phyloP scores from a whole-genome alignment of 1,140 invertebrate genomes.

The Pseudomyrmex sp. region DNA sequence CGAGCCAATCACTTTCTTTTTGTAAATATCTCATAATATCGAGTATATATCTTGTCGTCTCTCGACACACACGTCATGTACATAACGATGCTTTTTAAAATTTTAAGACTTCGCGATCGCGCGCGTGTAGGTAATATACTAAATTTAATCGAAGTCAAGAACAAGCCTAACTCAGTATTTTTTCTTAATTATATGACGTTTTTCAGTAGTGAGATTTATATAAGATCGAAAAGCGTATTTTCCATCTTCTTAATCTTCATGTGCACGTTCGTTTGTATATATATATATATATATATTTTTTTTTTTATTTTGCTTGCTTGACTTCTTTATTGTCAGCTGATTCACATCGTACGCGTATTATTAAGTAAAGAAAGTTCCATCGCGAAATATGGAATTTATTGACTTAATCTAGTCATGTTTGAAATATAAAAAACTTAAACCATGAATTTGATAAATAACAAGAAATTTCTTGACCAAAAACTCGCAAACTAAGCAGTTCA shows the following conservation, averaged over 20 bases:
- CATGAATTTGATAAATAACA: constrained; percentile 27
- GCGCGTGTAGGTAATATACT: constrained; percentile 34
- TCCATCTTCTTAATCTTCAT: constrained; percentile 13
- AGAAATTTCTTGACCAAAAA: not conserved
- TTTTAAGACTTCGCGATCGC: constrained; percentile 40
- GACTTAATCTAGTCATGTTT: constrained; percentile 53
- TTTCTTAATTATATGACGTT: not conserved
- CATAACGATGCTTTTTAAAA: constrained; percentile 65
- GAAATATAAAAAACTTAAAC: constrained; percentile 3
- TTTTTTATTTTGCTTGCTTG: constrained; percentile 15
- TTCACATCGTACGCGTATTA: not conserved
- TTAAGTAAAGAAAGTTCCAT: constrained; percentile 19
- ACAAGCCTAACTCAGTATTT: constrained; percentile 32
- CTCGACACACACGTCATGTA: constrained; percentile 57
- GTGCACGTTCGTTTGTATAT: not conserved
- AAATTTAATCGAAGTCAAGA: not conserved
- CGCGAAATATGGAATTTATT: not conserved
- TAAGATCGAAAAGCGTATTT: not conserved
- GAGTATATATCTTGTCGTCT: constrained; percentile 12
- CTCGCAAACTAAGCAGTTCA: not conserved
- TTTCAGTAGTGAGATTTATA: constrained; percentile 27
- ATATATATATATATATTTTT: not conserved
- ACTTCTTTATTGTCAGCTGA: constrained; percentile 37
- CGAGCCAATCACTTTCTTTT: constrained; percentile 49
- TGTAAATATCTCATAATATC: constrained; percentile 63